phyloP scores from a whole-genome alignment of 2,888 invertebrate genomes.

The Agrypnus murinus region DNA sequence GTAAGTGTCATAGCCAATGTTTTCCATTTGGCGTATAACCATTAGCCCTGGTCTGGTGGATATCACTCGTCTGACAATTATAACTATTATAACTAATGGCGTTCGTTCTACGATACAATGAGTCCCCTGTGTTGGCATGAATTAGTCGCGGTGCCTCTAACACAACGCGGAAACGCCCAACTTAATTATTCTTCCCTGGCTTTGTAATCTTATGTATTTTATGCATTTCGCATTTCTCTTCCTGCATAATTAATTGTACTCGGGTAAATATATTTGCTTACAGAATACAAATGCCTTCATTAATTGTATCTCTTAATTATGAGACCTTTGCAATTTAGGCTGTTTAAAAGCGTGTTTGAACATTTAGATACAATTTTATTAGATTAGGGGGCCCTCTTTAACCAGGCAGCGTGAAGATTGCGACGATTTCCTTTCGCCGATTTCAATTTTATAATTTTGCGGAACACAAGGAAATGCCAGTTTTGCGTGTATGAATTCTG shows the following conservation, averaged over 20 bases:
- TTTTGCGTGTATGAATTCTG: background rate
- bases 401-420: no score
- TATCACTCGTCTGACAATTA: slow-evolving; percentile 43
- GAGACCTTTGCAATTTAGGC: slow-evolving; percentile 42
- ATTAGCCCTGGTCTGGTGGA: slow-evolving; percentile 35
- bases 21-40: slow-evolving; percentile 31
- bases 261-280: slow-evolving; percentile 59
- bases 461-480: background rate
- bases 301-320: slow-evolving; percentile 61
- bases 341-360: slow-evolving; percentile 29
- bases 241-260: slow-evolving; percentile 60
- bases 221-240: slow-evolving; percentile 60
- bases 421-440: no score
- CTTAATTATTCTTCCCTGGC: slow-evolving; percentile 57
- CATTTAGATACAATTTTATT: slow-evolving; percentile 22
- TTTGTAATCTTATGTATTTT: slow-evolving; percentile 61
- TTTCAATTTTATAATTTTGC: background rate
- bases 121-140: slow-evolving; percentile 43
- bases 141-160: slow-evolving; percentile 43
- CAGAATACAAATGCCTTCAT: slow-evolving; percentile 62
- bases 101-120: slow-evolving; percentile 42
- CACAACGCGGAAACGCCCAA: slow-evolving; percentile 43
- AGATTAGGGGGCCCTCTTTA: background rate
- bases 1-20: slow-evolving; percentile 6
- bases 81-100: slow-evolving; percentile 43